These are phyloP conservation scores for Mystacornis crossleyi DNA, from an alignment of 2,113 vertebrate genomes.

Conservation along the genomic window DNA sequence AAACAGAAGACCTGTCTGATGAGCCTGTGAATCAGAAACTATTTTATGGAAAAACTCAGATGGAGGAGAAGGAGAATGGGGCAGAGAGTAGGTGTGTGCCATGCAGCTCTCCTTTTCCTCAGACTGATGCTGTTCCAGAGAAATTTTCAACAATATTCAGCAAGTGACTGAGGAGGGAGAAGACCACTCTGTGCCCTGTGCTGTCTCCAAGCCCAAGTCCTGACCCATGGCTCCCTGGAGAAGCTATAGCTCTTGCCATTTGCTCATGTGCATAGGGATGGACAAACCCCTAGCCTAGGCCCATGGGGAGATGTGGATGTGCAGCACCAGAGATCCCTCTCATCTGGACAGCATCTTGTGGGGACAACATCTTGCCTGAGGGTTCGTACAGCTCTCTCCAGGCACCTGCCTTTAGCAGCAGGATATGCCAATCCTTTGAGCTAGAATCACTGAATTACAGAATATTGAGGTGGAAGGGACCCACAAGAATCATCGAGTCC, in stretches of 20 bases:
- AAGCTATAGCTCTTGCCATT: not conserved
- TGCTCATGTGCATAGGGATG: not conserved
- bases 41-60: not conserved
- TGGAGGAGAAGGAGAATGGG: not conserved
- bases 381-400: not conserved
- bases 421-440: not conserved
- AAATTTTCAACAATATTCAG: not conserved
- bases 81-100: rapidly evolving
- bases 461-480: not conserved
- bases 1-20: not conserved
- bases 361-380: not conserved
- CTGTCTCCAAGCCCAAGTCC: not conserved
- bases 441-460: not conserved
- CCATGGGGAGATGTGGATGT: rapidly evolving
- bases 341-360: rapidly evolving
- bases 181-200: not conserved
- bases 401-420: not conserved
- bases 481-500: rapidly evolving
- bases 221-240: not conserved
- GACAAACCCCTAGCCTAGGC: not conserved
- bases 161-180: not conserved
- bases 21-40: not conserved
- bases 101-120: not conserved
- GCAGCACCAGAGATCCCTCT: not conserved
- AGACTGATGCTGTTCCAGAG: not conserved